Evolutionary conservation across 2,888 invertebrate species (phyloP).

Genomic region (Gastrophysa polygoni): DNA sequence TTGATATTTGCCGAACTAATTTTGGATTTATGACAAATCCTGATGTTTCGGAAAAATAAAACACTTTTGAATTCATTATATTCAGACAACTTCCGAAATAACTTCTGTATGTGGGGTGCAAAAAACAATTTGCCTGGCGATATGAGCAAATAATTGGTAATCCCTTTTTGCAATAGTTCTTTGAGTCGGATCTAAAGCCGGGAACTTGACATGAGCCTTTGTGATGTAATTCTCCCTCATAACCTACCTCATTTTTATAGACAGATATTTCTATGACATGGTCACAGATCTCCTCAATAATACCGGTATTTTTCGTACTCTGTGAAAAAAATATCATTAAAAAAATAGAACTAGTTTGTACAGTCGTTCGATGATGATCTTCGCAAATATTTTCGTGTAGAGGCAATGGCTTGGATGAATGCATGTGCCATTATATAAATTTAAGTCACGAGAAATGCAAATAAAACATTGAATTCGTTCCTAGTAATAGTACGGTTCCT

Average conservation of each 20-base stretch:
- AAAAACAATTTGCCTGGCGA: too few relatives aligned
- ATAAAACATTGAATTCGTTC: slow-evolving; percentile 58
- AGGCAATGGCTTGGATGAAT: slow-evolving; percentile 49
- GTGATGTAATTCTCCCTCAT: slow-evolving; percentile 46
- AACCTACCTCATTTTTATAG: slow-evolving; percentile 49
- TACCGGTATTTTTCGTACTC: slow-evolving; percentile 52
- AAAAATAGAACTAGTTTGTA: slow-evolving; percentile 48
- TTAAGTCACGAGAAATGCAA: slow-evolving; percentile 56
- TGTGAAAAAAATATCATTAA: slow-evolving; percentile 47
- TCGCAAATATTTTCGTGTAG: slow-evolving; percentile 38
- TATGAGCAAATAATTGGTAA: too few relatives aligned
- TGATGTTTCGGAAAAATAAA: too few relatives aligned
- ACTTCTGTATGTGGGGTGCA: too few relatives aligned
- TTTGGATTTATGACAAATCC: too few relatives aligned
- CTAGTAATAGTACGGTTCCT: slow-evolving; percentile 57
- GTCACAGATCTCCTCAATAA: slow-evolving; percentile 47
- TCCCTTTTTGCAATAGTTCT: too few relatives aligned
- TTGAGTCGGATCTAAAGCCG: too few relatives aligned
- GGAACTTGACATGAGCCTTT: too few relatives aligned
- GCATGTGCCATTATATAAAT: slow-evolving; percentile 41
- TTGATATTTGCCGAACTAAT: too few relatives aligned
- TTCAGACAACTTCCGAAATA: too few relatives aligned
- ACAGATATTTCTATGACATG: slow-evolving; percentile 29
- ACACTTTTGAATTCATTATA: too few relatives aligned
- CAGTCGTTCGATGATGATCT: slow-evolving; percentile 48